Evolutionary conservation across 2,888 invertebrate species (phyloP).

Genomic region (Drosophila yooni): DNA sequence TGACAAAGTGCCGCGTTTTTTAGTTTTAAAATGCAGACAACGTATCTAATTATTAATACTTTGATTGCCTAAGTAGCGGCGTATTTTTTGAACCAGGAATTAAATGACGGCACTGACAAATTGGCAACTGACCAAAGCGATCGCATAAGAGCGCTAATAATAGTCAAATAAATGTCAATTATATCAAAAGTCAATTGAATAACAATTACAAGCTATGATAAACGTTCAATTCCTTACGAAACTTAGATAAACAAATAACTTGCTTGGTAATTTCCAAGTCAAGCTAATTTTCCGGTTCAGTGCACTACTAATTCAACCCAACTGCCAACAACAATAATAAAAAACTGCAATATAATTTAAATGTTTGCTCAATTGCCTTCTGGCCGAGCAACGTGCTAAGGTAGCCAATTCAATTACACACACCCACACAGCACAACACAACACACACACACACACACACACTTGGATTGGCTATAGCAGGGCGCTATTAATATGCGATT

Average conservation of each 20-base stretch:
- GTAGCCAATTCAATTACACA: slow-evolving; percentile 26
- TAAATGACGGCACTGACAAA: slow-evolving; percentile 12
- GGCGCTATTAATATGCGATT: slow-evolving; percentile 83
- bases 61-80: slow-evolving; percentile 55
- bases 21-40: slow-evolving; percentile 74
- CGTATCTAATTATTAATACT: slow-evolving; percentile 77
- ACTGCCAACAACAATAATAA: background rate
- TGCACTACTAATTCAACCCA: slow-evolving; percentile 14
- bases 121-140: slow-evolving; percentile 25
- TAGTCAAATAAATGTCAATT: slow-evolving; percentile 1
- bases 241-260: background rate
- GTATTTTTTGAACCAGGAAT: slow-evolving; percentile 37
- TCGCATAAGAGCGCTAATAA: background rate
- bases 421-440: slow-evolving; percentile 9
- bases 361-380: slow-evolving; percentile 2
- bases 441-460: background rate
- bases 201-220: background rate
- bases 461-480: slow-evolving; percentile 64
- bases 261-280: no score
- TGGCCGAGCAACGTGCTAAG: slow-evolving; percentile 13
- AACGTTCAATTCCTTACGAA: background rate
- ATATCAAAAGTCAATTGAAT: background rate
- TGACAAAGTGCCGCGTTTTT: slow-evolving; percentile 2
- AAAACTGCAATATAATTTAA: slow-evolving; percentile 28
- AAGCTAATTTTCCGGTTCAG: slow-evolving; percentile 33